Conservation (phyloP, 2,113 vertebrate genomes). For the Cavia porcellus region DNA sequence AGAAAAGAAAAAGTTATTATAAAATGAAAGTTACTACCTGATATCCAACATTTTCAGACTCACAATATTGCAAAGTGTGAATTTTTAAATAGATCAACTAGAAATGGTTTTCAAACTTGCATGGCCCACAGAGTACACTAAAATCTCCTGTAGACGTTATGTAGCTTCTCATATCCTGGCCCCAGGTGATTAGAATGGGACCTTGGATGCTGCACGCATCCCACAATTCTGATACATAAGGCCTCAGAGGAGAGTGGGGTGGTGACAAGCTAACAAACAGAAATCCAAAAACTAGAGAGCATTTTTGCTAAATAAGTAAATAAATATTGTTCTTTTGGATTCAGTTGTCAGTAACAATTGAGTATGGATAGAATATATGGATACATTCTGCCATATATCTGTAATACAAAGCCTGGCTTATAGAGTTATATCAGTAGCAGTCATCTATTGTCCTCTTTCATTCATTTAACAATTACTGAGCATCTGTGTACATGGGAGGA, state of each 20-base stretch:
- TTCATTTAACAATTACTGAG: constrained; percentile 38
- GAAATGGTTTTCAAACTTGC: neutral
- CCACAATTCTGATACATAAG: neutral
- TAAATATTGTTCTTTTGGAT: neutral
- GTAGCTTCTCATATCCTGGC: neutral
- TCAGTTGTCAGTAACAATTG: neutral
- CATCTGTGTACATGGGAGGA: neutral
- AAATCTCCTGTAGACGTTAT: neutral
- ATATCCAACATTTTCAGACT: neutral
- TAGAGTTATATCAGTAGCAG: neutral
- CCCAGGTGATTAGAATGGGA: neutral
- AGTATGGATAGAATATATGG: neutral
- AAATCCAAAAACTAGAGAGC: neutral
- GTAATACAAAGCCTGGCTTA: neutral
- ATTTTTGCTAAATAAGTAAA: neutral
- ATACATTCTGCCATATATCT: neutral
- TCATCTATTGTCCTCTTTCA: neutral
- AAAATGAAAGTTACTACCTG: neutral
- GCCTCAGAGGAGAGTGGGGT: neutral
- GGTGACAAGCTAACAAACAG: neutral
- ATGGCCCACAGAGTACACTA: neutral
- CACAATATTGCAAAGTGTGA: neutral
- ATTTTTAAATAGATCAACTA: neutral
- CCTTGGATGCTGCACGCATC: neutral
- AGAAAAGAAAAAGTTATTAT: neutral